A percentile compares a stretch with the other conserved stretches of the same genome.
Conservation (phyloP, 2,888 invertebrate species). For the Aphodius granarius region DNA sequence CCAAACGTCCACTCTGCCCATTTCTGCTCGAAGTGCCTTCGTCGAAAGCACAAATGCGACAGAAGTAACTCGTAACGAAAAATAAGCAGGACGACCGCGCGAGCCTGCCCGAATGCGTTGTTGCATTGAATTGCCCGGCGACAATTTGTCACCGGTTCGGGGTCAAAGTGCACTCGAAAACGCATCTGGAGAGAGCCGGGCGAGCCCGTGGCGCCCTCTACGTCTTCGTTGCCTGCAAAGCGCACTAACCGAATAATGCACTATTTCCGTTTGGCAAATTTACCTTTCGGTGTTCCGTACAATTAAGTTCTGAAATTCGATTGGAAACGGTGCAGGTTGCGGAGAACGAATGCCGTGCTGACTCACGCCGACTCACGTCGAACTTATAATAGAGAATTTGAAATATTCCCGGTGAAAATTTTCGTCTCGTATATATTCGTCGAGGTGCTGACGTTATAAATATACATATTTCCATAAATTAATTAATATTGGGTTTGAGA, state of each 20-base stretch:
- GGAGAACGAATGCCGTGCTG: background rate
- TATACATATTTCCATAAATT: no score
- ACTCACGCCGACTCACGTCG: background rate
- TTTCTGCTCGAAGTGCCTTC: background rate
- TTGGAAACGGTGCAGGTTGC: background rate
- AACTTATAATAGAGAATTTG: background rate
- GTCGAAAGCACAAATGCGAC: background rate
- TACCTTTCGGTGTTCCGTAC: background rate
- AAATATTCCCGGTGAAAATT: background rate
- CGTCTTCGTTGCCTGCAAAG: background rate
- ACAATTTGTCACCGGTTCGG: background rate
- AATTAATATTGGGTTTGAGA: no score
- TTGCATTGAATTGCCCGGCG: background rate
- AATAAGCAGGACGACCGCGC: background rate
- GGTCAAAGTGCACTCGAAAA: background rate
- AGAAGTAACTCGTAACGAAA: background rate
- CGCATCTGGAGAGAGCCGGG: background rate
- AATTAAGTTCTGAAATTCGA: background rate
- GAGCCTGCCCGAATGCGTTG: background rate
- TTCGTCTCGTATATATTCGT: no score
- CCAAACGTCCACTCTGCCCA: background rate
- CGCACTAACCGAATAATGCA: background rate
- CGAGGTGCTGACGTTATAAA: no score
- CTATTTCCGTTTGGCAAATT: background rate
- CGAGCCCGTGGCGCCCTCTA: background rate